Base-by-base conservation (phyloP, 2,888 invertebrate species). In the Zygogramma bicolorata region DNA sequence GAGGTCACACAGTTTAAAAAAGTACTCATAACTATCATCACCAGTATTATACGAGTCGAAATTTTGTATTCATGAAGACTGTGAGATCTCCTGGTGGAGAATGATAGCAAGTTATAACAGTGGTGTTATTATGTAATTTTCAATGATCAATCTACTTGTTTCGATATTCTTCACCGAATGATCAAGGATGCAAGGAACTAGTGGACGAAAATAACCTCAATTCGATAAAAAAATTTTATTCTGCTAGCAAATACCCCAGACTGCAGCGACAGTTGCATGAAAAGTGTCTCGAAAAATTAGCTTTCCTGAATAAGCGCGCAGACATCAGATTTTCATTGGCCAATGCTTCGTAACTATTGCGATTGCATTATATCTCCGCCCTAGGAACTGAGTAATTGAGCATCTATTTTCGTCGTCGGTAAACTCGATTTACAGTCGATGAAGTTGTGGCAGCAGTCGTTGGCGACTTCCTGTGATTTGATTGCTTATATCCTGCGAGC, bases 401-500 rank as follows among this genome's bases (percentile, higher is more conserved):
- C 20, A 20, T 46, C 46, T 46, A 20, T 46, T 46, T 8, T 46
- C 46, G 46, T 20, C 46, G 46, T 10, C 18, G 46, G 46, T 46
- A 46, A 18, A 46, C 20, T 46, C 18, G 15, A 62, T 42, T 62
- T 42, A n/a, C 62, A 62, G 34, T 62, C 58, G 15, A 65, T 65
- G 53, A 68, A 38, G 65, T 38, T 25, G 60, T 38, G 61, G 60
- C 53, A 71, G 68, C 63, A 53, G 71, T 38, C 53, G 61, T 57
- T 49, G 65, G 1, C 34, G 65, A 27, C 25, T 65, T 68, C 68
- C 68, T 68, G 68, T 29, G 61, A 49, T 72, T 65, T 65, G 68
- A 72, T 72, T 68, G 68, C 60, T 68, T 68, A 72, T 72, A 68
- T 72, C 72, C 72, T 63, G 27, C 31, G 27, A 42, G 65, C 58